phyloP scores from a whole-genome alignment of 2,797 vertebrate genomes.

The Orientallactaga sibirica region DNA sequence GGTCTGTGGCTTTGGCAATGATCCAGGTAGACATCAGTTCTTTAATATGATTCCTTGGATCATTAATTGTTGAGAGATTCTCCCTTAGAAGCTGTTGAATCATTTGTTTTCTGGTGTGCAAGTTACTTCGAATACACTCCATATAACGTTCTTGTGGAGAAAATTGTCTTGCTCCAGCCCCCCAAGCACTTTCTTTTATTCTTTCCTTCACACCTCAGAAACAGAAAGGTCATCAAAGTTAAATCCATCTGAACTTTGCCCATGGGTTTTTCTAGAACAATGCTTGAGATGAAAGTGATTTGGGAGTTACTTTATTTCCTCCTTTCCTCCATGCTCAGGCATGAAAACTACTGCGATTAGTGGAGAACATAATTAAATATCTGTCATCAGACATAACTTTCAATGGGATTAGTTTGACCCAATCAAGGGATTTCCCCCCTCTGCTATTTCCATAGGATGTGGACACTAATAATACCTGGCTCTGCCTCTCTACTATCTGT shows the following conservation, averaged over 20 bases:
- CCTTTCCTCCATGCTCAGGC: background rate
- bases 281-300: background rate
- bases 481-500: background rate
- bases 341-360: constrained; percentile 5
- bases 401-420: background rate
- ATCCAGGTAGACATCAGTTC: constrained; percentile 10
- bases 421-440: background rate
- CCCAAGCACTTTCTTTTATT: constrained; percentile 24
- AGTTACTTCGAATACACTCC: background rate
- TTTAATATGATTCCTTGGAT: constrained; percentile 48
- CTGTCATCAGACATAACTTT: background rate
- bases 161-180: constrained; percentile 35
- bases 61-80: constrained; percentile 45
- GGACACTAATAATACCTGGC: background rate
- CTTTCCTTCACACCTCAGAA: constrained; percentile 39
- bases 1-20: constrained; percentile 56
- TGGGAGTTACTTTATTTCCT: constrained; percentile 50
- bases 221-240: constrained; percentile 52
- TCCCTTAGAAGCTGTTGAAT: constrained; percentile 39
- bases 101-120: constrained; percentile 51
- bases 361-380: constrained; percentile 19
- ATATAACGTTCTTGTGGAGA: background rate
- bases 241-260: constrained; percentile 33
- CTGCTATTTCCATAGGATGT: constrained; percentile 4
- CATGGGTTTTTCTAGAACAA: constrained; percentile 45